Evolutionary conservation across 92 coral and sea anemone species (phyloP).

Genomic region (Paragorgia papillata): DNA sequence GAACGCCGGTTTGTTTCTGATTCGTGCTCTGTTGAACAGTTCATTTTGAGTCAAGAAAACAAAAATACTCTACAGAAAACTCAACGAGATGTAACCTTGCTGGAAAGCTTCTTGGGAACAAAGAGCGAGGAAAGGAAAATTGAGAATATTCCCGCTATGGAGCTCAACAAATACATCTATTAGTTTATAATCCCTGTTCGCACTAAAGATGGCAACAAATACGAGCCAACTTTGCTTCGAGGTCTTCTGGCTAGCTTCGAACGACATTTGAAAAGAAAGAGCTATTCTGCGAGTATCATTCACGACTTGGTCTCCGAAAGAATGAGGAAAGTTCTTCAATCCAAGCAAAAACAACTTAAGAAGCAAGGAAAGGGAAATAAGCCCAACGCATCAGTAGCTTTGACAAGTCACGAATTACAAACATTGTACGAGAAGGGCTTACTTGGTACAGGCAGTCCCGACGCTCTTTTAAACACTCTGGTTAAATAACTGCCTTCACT

Average conservation of each 20-base stretch:
- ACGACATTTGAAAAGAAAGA: conserved; percentile 41
- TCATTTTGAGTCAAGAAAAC: conserved; percentile 36
- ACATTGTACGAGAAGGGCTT: conserved; percentile 42
- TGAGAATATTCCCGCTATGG: no score
- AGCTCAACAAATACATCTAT: conserved; percentile 38
- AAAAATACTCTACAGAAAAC: conserved; percentile 41
- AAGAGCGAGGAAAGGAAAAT: no score
- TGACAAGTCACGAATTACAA: conserved; percentile 37
- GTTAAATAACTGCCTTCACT: conserved; percentile 43
- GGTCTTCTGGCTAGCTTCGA: conserved; percentile 40
- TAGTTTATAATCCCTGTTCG: conserved; percentile 47
- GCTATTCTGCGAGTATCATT: not conserved
- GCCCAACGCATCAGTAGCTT: conserved; percentile 44
- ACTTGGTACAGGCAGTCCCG: conserved; percentile 34
- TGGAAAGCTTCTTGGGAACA: conserved; percentile 50
- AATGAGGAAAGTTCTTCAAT: conserved; percentile 48
- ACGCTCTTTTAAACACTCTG: conserved; percentile 32
- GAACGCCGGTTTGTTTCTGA: conserved; percentile 1
- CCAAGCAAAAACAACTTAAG: conserved; percentile 39
- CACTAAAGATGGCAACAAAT: conserved; percentile 41
- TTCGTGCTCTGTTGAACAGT: conserved; percentile 35
- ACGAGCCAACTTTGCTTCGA: conserved; percentile 31
- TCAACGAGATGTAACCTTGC: conserved; percentile 39
- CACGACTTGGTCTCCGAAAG: conserved; percentile 44
- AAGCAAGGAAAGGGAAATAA: conserved; percentile 48